A percentile compares a stretch with the other conserved stretches of the same genome.
These are phyloP conservation scores for Erynnis tages DNA, from an alignment of 2,888 invertebrate genomes.

Conservation along the genomic window DNA sequence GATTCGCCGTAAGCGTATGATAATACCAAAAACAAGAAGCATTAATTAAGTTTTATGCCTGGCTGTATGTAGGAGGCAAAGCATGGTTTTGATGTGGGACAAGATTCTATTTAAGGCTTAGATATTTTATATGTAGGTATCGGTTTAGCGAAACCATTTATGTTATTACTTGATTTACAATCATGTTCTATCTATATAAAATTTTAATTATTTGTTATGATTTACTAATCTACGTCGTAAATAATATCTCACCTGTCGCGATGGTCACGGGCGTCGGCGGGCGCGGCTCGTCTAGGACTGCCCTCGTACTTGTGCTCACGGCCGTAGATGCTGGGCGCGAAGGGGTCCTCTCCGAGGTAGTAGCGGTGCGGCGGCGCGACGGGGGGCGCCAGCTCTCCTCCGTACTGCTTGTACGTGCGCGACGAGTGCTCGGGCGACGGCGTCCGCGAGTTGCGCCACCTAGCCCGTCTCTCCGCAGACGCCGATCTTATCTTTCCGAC, in stretches of 20 bases:
- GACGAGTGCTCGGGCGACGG: constrained; percentile 83
- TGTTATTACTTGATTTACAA: neutral
- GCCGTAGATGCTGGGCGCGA: constrained; percentile 91
- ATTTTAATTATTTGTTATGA: constrained; percentile 3
- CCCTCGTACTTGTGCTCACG: constrained; percentile 92
- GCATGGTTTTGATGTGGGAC: constrained; percentile 53
- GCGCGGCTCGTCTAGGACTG: constrained; percentile 76
- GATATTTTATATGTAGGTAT: constrained; percentile 33
- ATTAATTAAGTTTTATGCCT: constrained; percentile 63
- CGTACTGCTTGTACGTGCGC: constrained; percentile 76
- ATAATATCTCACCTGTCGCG: constrained; percentile 68
- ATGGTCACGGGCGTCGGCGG: constrained; percentile 65
- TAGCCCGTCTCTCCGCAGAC: constrained; percentile 84
- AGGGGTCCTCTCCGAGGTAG: constrained; percentile 93
- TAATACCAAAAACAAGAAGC: constrained; percentile 54
- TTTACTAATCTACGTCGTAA: neutral
- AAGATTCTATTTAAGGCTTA: constrained; percentile 67
- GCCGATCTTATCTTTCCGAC: constrained; percentile 92
- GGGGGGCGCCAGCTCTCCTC: constrained; percentile 73
- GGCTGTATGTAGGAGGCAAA: constrained; percentile 53
- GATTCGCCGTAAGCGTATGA: constrained; percentile 52
- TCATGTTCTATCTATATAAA: neutral
- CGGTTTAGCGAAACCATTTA: constrained; percentile 31
- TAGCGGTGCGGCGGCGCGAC: constrained; percentile 86
- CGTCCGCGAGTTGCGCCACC: constrained; percentile 81